A percentile compares a stretch with the other conserved stretches of the same genome.
These are phyloP conservation scores for Pterobdella sp. DNA, from an alignment of 2,888 invertebrate species.

Conservation along the genomic window DNA sequence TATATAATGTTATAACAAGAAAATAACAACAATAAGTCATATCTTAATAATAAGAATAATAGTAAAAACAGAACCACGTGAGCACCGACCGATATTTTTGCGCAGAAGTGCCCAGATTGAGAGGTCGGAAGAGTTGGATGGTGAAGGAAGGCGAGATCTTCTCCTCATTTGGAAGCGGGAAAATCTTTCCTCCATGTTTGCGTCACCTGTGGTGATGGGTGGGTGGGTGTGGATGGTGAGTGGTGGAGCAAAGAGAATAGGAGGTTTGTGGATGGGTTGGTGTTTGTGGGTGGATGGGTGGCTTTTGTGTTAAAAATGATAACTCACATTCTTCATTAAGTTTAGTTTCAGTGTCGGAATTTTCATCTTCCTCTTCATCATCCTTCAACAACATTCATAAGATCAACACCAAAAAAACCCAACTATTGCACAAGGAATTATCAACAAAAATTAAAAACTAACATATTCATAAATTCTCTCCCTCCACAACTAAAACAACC, in stretches of 20 bases:
- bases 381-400: slow-evolving; percentile 29
- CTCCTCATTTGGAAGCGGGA: slow-evolving; percentile 54
- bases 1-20: too few species aligned
- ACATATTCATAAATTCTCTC: not conserved
- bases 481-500: not conserved
- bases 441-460: not conserved
- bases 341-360: slow-evolving; percentile 50
- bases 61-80: too few species aligned
- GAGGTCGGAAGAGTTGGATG: slow-evolving; percentile 67
- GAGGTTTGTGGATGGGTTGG: not conserved
- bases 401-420: slow-evolving; percentile 27
- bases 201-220: slow-evolving; percentile 19
- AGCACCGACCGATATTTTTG: slow-evolving; percentile 74
- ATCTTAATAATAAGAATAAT: too few species aligned
- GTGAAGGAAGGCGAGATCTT: slow-evolving; percentile 63
- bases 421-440: not conserved
- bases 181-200: slow-evolving; percentile 30
- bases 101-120: slow-evolving; percentile 58
- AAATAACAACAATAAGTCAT: too few species aligned
- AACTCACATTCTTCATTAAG: slow-evolving; percentile 23
- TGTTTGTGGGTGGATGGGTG: not conserved
- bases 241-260: not conserved
- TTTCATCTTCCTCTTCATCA: slow-evolving; percentile 35
- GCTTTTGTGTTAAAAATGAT: not conserved
- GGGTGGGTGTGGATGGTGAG: not conserved